Evolutionary conservation across 1,140 invertebrate genomes (phyloP).

Genomic region (Stegodyphus mimosarum): DNA sequence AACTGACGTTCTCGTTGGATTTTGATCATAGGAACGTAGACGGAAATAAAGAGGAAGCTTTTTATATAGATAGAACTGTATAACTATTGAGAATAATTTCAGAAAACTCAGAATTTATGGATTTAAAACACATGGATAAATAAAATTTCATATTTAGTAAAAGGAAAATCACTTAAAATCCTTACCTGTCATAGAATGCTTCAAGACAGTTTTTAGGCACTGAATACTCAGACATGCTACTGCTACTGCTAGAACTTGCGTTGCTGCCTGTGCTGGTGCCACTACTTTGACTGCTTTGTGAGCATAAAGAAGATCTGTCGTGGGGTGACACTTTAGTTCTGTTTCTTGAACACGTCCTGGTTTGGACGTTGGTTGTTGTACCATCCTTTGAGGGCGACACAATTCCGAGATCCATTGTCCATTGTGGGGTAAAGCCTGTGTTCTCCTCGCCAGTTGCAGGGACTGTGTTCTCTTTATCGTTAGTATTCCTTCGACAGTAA

Average conservation of each 20-base stretch:
- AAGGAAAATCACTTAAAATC: slow-evolving; percentile 7
- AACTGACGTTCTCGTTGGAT: too few species aligned
- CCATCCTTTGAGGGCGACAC: slow-evolving; percentile 48
- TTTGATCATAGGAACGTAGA: too few species aligned
- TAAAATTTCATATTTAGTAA: slow-evolving; percentile 25
- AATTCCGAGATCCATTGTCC: slow-evolving; percentile 73
- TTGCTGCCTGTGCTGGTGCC: slow-evolving; percentile 68
- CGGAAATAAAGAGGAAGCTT: too few species aligned
- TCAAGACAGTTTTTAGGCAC: slow-evolving; percentile 66
- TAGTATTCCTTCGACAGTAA: slow-evolving; percentile 29
- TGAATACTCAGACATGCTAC: slow-evolving; percentile 72
- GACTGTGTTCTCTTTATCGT: slow-evolving; percentile 43
- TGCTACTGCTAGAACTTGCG: slow-evolving; percentile 66
- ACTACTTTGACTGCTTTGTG: slow-evolving; percentile 61
- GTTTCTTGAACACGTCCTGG: slow-evolving; percentile 26
- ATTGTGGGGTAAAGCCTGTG: slow-evolving; percentile 73
- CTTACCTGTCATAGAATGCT: slow-evolving; percentile 64
- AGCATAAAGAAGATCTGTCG: slow-evolving; percentile 54
- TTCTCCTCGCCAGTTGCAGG: slow-evolving; percentile 14
- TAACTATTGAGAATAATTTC: too few species aligned
- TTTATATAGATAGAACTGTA: too few species aligned
- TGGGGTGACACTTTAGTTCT: slow-evolving; percentile 35
- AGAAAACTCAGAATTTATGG: too few species aligned
- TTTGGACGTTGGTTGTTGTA: slow-evolving; percentile 32
- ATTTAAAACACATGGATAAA: too few species aligned